These are phyloP conservation scores for Halichondria panicea DNA, from an alignment of 37 sponge, comb jelly and placozoan genomes.

Conservation along the genomic window DNA sequence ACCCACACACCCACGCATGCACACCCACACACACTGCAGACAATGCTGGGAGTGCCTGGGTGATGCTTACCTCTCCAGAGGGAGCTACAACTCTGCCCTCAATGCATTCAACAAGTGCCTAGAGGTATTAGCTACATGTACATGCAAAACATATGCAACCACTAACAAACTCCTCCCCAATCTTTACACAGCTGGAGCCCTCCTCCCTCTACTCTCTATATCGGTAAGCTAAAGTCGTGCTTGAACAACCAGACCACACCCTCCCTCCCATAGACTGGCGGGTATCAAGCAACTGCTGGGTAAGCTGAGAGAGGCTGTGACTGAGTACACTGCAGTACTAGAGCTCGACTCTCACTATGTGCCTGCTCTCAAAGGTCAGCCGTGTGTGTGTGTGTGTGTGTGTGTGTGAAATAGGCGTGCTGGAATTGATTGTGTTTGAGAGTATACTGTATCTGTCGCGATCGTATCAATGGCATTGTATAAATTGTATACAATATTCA, in stretches of 20 bases:
- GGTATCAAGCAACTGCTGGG: conserved; percentile 54
- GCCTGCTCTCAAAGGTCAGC: conserved; percentile 78
- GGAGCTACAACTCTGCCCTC: conserved; percentile 74
- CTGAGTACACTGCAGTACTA: conserved; percentile 54
- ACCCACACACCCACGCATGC: not conserved
- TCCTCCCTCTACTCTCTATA: conserved; percentile 62
- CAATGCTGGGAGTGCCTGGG: conserved; percentile 86
- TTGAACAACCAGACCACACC: too few relatives aligned
- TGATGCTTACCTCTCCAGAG: conserved; percentile 79
- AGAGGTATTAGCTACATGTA: conserved; percentile 36
- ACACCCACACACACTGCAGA: not conserved
- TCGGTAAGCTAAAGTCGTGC: conserved; percentile 31
- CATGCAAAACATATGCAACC: not conserved
- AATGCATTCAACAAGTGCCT: conserved; percentile 68
- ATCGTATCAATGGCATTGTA: too few relatives aligned
- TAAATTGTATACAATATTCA: too few relatives aligned
- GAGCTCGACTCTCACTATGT: conserved; percentile 50
- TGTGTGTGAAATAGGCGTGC: too few relatives aligned
- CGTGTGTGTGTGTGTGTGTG: too few relatives aligned
- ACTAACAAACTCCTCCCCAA: not conserved
- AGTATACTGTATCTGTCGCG: too few relatives aligned
- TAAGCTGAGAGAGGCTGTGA: conserved; percentile 46
- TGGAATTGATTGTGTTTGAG: too few relatives aligned
- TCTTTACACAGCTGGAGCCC: conserved; percentile 53
- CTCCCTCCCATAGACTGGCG: conserved; percentile 48